Evolutionary conservation across 2,113 vertebrate species (phyloP), one percentile per base, ranked within the genome.

Genomic region (Turdus rufiventris): DNA sequence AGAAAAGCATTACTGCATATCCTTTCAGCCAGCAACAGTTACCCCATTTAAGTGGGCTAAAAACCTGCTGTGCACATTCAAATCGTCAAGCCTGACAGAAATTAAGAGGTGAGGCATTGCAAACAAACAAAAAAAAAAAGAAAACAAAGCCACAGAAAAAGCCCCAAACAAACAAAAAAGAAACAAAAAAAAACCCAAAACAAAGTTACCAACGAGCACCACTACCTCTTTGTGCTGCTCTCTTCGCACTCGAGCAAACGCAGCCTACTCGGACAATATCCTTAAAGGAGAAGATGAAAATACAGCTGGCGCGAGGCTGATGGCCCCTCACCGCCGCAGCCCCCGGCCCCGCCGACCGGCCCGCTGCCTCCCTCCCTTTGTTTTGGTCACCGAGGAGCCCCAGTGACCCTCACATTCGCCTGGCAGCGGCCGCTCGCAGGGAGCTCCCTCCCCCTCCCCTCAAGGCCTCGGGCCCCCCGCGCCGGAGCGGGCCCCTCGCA

Each of bases 361-460:
- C 88, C 18, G 7, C 51, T 3, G 85, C 77, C 81, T 61, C 50
- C 77, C 4, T 86, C 76, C 88, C 94, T 96, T 97, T 97, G 97
- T 97, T 97, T 92, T 95, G 92, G 91, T 92, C 85, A 65, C 63
- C 6, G 68, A 10, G 6, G 36, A 68, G 73, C 77, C 67, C 68
- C 70, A 0, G 68, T 87, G 82, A 85, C 77, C 93, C 88, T 28
- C 5, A 10, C 56, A 66, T 3, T 18, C 2, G 76, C 43, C 8
- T 1, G 45, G 48, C 65, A 36, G 36, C 58, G 60, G n/a, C 85
- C 36, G 65, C 72, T 18, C 36, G 24, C 6, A 77, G 29, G 10
- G 17, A 40, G 65, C 57, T 72, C 48, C 74, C 70, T 56, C 66
- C 60, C 71, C 87, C 42, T 63, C 12, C 65, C 45, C 36, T 18